Evolutionary conservation across 30 jellyfish, hydroid and myxozoan genomes (phyloP), one percentile per base, ranked within the genome.

Genomic region (Turritopsis dohrnii): DNA sequence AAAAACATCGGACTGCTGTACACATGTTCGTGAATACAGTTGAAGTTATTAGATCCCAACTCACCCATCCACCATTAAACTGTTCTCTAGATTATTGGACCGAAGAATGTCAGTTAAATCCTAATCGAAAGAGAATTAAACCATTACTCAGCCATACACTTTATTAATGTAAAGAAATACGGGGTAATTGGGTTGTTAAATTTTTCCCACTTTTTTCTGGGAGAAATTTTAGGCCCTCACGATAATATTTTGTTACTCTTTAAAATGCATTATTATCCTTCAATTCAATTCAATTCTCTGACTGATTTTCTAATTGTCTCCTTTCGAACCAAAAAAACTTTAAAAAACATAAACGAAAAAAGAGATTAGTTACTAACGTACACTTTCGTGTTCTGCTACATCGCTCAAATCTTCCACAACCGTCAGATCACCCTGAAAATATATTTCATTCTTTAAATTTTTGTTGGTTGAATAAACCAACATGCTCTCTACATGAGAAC

Each of bases 401-500:
- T 85, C 90, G 30, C 77, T 89, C 72, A 86, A 89, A 84, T 86
- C 89, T 31, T 94, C 99, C 66, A 94, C 97, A 27, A 94, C 89
- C 52, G 87, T 87, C 26, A 94, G 86, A 81, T 94, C 99, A 8
- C 99, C 99, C 99, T 94, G 29, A 66, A n/a, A 66, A 66, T 17
- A 25, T 3, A 22, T n/a, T 66, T 17, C 76, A 66, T n/a, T n/a
- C n/a, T n/a, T n/a, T 17, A 22, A 25, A 17, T 7, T 1, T n/a
- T n/a, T 4, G 76, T 25, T 25, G 28, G 76, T 25, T n/a, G 28
- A 66, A n/a, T 16, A 18, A 16, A 16, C 21, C 18, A 54, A 18
- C n/a, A n/a, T n/a, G n/a, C n/a, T n/a, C n/a, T n/a, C n/a, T n/a
- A n/a, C n/a, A n/a, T n/a, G n/a, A n/a, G n/a, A n/a, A n/a, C n/a